Evolutionary conservation across 2,797 vertebrate species (phyloP).

Genomic region (Peromyscus aztecus): DNA sequence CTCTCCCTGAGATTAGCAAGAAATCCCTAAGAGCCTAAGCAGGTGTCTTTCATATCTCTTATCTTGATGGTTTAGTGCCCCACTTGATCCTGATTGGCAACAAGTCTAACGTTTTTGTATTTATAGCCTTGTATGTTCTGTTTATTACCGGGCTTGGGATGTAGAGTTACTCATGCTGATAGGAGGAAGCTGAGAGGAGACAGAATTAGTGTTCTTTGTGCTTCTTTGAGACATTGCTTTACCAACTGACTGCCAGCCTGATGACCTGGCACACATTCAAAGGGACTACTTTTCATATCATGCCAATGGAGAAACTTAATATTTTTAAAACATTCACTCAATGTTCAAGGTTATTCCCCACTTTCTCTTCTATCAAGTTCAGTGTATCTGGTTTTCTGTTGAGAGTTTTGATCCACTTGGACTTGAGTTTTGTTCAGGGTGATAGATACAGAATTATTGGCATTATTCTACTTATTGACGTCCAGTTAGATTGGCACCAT

Average conservation of each 20-base stretch:
- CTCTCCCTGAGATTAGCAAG: background rate
- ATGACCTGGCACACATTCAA: background rate
- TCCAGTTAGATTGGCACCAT: background rate
- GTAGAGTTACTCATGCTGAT: background rate
- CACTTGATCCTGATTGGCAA: background rate
- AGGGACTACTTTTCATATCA: background rate
- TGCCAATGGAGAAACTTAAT: background rate
- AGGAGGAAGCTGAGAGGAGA: background rate
- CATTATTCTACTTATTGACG: background rate
- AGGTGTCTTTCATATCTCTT: slow-evolving; percentile 11
- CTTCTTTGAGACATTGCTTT: background rate
- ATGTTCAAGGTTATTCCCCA: background rate
- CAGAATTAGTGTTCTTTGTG: background rate
- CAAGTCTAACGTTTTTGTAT: background rate
- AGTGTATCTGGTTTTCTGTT: background rate
- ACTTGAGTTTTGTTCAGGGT: background rate
- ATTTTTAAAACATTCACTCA: background rate
- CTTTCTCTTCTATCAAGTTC: background rate
- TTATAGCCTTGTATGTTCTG: background rate
- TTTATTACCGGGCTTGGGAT: background rate
- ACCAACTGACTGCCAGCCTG: background rate
- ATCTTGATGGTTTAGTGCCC: background rate
- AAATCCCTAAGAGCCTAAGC: background rate
- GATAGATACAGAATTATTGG: background rate
- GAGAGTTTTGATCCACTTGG: background rate